Conservation (phyloP, 2,888 invertebrate species). For the Mythimna loreyi region DNA sequence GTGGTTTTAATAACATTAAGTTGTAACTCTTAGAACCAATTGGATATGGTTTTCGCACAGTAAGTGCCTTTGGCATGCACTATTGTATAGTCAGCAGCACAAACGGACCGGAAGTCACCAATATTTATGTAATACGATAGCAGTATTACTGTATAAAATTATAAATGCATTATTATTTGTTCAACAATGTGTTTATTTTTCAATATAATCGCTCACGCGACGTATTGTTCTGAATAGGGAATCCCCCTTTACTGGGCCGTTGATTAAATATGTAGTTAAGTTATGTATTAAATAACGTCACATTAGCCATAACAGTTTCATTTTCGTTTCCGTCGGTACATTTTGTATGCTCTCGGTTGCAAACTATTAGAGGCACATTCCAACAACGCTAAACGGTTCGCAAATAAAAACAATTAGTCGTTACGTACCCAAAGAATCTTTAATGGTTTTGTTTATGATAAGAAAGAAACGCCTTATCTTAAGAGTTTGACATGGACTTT, state of each 20-base stretch:
- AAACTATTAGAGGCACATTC: constrained; percentile 37
- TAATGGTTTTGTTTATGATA: constrained; percentile 44
- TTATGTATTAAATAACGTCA: constrained; percentile 15
- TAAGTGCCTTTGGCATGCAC: background rate
- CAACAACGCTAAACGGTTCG: constrained; percentile 37
- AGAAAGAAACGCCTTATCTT: constrained; percentile 45
- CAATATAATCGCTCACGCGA: constrained; percentile 15
- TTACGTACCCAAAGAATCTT: constrained; percentile 24
- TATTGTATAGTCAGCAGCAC: background rate
- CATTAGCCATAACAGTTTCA: constrained; percentile 3
- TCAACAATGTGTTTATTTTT: constrained; percentile 14
- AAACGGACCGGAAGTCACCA: constrained; percentile 14
- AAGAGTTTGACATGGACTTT: constrained; percentile 31
- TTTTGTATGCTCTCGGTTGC: constrained; percentile 6
- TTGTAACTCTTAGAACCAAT: background rate
- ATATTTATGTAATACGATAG: constrained; percentile 30
- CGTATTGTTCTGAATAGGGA: constrained; percentile 36
- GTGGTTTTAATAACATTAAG: background rate
- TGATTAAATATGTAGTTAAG: background rate
- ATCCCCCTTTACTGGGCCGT: background rate
- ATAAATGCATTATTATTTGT: constrained; percentile 26
- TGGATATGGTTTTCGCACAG: too few relatives aligned
- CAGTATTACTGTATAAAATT: constrained; percentile 26
- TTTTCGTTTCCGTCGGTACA: constrained; percentile 4
- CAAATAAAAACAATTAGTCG: constrained; percentile 36